Base-by-base conservation (phyloP, 1,140 invertebrate genomes). In the Oryctes rhinoceros region DNA sequence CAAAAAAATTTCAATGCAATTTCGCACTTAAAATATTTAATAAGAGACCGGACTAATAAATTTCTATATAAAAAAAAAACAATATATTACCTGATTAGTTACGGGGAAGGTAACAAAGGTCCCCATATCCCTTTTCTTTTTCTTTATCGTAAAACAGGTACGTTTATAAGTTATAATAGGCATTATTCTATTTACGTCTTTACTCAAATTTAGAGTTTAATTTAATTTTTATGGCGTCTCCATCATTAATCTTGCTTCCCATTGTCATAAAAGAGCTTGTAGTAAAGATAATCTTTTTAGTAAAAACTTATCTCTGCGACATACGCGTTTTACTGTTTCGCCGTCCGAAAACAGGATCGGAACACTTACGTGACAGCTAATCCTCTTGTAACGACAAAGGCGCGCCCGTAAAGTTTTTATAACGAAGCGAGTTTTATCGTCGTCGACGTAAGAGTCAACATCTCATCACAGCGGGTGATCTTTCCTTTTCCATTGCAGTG, bases 371-470 rank as follows among this genome's bases (percentile, higher is more conserved):
- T 15, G 35, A 30, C 65, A 71, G 53, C 65, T 71, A 71, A 71
- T 71, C 65, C 65, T 35, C 11, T 37, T 10, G 24, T 71, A 71
- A 71, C 65, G 65, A 71, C 65, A 71, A 71, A 71, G 65, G 24
- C 24, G 24, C 11, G 65, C 24, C 62, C 18, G 15, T 24, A 71
- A 71, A 71, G 24, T 71, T 71, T 71, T 71, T 71, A 71, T 71
- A 71, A 71, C 65, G 65, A 71, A 71, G 65, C 13, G 65, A 71
- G 65, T 71, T 71, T 71, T 71, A 71, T 71, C 18, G 65, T 71
- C 20, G 65, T 71, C 20, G 65, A 71, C 65, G 65, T 37, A 37
- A 71, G 65, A 71, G 65, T 71, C 65, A 71, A 71, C 65, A 71
- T 71, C 65, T 71, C 65, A 71, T 71, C 65, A 71, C 35, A 20